phyloP scores from a whole-genome alignment of 2,888 invertebrate genomes.

The Tachina lurida region DNA sequence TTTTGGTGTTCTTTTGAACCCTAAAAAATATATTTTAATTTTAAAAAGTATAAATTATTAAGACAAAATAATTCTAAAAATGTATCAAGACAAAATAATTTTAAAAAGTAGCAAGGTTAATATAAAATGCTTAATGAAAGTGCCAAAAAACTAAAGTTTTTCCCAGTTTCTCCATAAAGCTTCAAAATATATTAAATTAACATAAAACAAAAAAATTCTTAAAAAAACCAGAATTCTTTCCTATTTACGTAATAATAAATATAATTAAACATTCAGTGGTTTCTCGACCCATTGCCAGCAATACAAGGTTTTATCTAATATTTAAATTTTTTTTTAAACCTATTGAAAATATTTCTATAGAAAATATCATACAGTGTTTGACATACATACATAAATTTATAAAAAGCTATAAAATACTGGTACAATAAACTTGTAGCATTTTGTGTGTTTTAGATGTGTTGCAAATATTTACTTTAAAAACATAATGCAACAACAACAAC shows the following conservation, averaged over 20 bases:
- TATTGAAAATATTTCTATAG: neutral
- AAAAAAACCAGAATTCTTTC: neutral
- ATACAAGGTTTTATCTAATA: neutral
- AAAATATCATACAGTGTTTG: neutral
- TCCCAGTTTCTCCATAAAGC: neutral
- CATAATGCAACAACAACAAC: neutral
- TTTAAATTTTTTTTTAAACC: neutral
- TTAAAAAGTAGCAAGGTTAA: too few relatives aligned
- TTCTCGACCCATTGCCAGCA: conserved; percentile 32
- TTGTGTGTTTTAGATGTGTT: conserved; percentile 32
- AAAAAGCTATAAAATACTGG: conserved; percentile 3
- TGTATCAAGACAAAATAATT: too few relatives aligned
- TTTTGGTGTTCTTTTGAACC: too few relatives aligned
- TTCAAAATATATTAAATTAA: neutral
- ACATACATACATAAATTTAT: neutral
- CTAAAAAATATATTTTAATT: too few relatives aligned
- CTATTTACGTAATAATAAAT: neutral
- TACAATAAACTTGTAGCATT: neutral
- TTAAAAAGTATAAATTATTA: too few relatives aligned
- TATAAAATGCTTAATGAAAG: too few relatives aligned
- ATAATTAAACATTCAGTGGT: conserved; percentile 39
- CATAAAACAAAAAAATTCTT: neutral
- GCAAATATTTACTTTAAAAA: conserved; percentile 33
- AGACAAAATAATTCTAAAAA: too few relatives aligned
- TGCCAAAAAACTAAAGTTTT: too few relatives aligned